These are phyloP conservation scores for Remorina albescens DNA, from an alignment of 2,797 vertebrate genomes.

Conservation along the genomic window DNA sequence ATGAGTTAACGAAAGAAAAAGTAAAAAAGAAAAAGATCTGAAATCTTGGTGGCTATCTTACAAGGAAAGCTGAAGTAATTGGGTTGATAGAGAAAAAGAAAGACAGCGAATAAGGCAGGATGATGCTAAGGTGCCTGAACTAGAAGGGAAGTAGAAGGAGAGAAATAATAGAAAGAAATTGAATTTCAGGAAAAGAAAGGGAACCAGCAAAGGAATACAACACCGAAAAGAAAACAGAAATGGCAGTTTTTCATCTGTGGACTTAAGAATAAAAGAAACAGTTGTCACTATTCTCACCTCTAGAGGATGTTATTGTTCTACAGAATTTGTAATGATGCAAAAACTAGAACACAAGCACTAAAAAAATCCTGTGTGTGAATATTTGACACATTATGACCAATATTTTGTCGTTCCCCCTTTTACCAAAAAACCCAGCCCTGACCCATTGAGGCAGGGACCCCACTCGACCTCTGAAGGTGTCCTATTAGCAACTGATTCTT, in stretches of 20 bases:
- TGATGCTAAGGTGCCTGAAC: conserved; percentile 11
- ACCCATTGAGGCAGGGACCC: too few relatives aligned
- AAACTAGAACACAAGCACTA: too few relatives aligned
- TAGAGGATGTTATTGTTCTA: too few relatives aligned
- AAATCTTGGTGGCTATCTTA: conserved; percentile 55
- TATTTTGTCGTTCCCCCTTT: too few relatives aligned
- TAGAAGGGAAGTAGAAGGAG: conserved; percentile 4
- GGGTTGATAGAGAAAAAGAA: conserved; percentile 40
- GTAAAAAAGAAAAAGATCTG: conserved; percentile 56
- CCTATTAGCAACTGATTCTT: too few relatives aligned
- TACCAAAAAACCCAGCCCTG: too few relatives aligned
- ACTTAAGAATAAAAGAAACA: background rate
- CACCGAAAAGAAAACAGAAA: background rate
- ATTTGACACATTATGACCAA: too few relatives aligned
- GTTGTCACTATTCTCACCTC: background rate
- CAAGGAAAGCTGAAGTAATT: conserved; percentile 69
- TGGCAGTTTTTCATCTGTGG: conserved; percentile 7
- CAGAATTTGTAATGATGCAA: too few relatives aligned
- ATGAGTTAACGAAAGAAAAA: conserved; percentile 26
- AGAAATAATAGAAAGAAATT: conserved; percentile 22
- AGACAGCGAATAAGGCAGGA: background rate
- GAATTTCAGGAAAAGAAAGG: background rate
- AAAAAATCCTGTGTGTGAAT: too few relatives aligned
- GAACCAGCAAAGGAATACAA: background rate
- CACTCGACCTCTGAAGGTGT: too few relatives aligned